phyloP scores from a whole-genome alignment of 1,140 invertebrate genomes.

The Hycleus phaleratus region DNA sequence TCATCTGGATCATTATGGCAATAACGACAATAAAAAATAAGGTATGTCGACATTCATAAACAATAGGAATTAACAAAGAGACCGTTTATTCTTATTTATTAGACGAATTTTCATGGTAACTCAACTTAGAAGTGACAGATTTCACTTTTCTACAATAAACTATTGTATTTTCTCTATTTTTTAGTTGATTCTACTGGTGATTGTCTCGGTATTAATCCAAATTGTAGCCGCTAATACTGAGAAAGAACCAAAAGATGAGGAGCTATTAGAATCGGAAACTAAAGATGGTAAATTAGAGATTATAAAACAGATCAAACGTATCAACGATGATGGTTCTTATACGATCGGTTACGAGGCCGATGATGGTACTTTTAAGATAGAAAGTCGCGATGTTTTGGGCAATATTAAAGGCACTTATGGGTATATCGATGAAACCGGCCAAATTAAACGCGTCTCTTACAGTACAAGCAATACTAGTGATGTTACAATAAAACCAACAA shows the following conservation, averaged over 20 bases:
- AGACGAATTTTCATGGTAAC: too few relatives aligned
- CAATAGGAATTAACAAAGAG: background rate
- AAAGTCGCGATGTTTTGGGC: slow-evolving; percentile 70
- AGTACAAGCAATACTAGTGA: slow-evolving; percentile 50
- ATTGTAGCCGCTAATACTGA: background rate
- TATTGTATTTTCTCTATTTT: too few relatives aligned
- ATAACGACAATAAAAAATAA: background rate
- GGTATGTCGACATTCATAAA: slow-evolving; percentile 7
- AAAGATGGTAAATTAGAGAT: slow-evolving; percentile 52
- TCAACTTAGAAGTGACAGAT: too few relatives aligned
- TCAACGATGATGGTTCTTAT: slow-evolving; percentile 78
- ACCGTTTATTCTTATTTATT: too few relatives aligned
- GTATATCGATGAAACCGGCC: slow-evolving; percentile 70
- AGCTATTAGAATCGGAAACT: slow-evolving; percentile 48
- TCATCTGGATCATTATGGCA: slow-evolving; percentile 8
- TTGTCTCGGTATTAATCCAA: too few relatives aligned
- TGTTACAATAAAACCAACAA: slow-evolving; percentile 46
- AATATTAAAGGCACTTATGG: slow-evolving; percentile 82
- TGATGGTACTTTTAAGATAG: slow-evolving; percentile 77
- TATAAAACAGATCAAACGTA: slow-evolving; percentile 68
- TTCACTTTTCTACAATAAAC: too few relatives aligned
- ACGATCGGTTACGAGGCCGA: slow-evolving; percentile 79
- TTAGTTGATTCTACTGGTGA: too few relatives aligned
- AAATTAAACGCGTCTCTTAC: slow-evolving; percentile 79
- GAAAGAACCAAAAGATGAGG: slow-evolving; percentile 30